A percentile compares a stretch with the other conserved stretches of the same genome.
These are phyloP conservation scores for Arvicola amphibius DNA, from an alignment of 2,797 vertebrate species.

Conservation along the genomic window DNA sequence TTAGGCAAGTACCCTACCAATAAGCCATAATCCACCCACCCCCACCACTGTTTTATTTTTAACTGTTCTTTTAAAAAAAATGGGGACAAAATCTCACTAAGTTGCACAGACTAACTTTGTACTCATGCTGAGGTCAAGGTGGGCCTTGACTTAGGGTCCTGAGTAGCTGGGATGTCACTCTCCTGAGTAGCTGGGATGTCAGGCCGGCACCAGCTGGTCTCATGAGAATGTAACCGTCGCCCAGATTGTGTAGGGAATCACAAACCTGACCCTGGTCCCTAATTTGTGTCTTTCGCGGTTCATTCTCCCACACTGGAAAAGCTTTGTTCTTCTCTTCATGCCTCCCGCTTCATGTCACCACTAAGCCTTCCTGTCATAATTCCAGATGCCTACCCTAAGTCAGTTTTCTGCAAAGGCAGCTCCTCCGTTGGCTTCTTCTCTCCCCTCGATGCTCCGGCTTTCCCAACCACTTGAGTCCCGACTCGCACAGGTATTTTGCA, in stretches of 20 bases:
- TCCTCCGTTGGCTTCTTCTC: slow-evolving; percentile 43
- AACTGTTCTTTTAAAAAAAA: background rate
- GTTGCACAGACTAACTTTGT: background rate
- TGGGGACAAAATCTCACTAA: background rate
- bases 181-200: background rate
- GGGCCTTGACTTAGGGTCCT: background rate
- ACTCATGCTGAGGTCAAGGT: background rate
- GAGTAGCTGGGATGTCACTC: background rate
- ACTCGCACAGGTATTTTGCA: slow-evolving; percentile 70
- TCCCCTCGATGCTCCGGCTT: background rate
- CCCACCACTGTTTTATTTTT: background rate
- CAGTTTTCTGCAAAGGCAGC: slow-evolving; percentile 21
- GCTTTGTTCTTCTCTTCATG: background rate
- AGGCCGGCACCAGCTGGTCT: background rate
- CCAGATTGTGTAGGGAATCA: background rate
- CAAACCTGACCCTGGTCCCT: background rate
- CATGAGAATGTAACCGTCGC: background rate
- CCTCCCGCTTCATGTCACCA: background rate
- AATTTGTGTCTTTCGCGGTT: slow-evolving; percentile 36
- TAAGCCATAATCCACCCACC: background rate
- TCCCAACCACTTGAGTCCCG: slow-evolving; percentile 50
- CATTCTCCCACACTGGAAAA: slow-evolving; percentile 28
- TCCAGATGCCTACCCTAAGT: slow-evolving; percentile 51
- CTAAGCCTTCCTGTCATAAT: slow-evolving; percentile 17
- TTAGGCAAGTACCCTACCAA: background rate